A percentile compares a stretch with the other conserved stretches of the same genome.
Conservation (phyloP, 2,113 vertebrate genomes). For the Xiphophorus hellerii region DNA sequence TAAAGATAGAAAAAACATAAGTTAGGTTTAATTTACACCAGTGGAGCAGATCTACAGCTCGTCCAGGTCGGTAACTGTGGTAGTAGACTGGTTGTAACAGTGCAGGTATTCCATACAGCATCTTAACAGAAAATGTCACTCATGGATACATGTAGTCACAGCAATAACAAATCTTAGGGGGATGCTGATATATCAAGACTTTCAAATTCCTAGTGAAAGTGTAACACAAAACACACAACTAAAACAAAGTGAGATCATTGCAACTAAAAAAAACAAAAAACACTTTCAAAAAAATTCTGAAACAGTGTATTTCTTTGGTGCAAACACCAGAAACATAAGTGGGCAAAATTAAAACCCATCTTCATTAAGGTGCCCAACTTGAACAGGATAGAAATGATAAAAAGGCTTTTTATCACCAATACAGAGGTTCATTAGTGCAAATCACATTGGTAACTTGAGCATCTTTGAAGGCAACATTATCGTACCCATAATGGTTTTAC, state of each 20-base stretch:
- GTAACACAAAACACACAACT: not conserved
- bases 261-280: not conserved
- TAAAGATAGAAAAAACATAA: not conserved
- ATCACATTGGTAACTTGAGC: too few species aligned
- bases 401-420: too few species aligned
- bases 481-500: too few species aligned
- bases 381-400: too few species aligned
- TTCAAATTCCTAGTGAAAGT: not conserved
- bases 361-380: too few species aligned
- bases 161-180: not conserved
- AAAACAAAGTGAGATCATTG: not conserved
- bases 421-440: too few species aligned
- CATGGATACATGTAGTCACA: not conserved
- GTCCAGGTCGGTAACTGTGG: not conserved
- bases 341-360: too few species aligned
- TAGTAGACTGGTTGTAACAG: not conserved
- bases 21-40: not conserved
- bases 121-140: not conserved
- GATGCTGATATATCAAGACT: not conserved
- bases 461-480: too few species aligned
- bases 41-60: not conserved
- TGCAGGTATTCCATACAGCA: not conserved
- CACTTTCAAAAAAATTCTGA: not conserved
- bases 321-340: not conserved
- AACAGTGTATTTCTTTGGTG: not conserved